Evolutionary conservation across 2,113 vertebrate genomes (phyloP).

Genomic region (Galbula dea): DNA sequence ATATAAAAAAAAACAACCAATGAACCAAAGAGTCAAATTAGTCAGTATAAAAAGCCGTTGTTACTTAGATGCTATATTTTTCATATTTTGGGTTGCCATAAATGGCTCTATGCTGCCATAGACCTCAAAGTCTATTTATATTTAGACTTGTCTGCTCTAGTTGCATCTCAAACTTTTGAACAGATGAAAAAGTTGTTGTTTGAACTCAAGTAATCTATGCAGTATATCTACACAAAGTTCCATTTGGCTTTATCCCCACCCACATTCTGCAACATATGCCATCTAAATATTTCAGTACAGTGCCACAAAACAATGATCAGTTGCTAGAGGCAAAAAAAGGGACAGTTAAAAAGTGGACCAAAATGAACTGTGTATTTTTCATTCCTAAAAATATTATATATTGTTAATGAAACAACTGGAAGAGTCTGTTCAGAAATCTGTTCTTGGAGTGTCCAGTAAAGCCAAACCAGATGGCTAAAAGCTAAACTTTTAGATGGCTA

Average conservation of each 20-base stretch:
- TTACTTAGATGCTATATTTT: neutral
- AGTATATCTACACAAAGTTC: neutral
- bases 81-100: neutral
- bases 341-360: neutral
- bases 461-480: neutral
- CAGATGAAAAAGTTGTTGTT: neutral
- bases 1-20: neutral
- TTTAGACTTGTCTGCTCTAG: neutral
- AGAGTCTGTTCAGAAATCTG: neutral
- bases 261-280: neutral
- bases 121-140: neutral
- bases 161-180: neutral
- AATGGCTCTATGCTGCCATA: neutral
- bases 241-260: neutral
- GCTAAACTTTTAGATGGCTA: neutral
- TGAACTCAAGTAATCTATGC: neutral
- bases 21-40: neutral
- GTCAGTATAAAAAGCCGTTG: neutral
- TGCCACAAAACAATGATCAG: neutral
- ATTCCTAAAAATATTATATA: neutral
- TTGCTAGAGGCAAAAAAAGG: neutral
- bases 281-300: neutral
- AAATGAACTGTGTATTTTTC: neutral
- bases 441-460: neutral
- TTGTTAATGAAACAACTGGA: neutral